These are phyloP conservation scores for Paralichthys olivaceus DNA, from an alignment of 2,113 vertebrate species.

Conservation along the genomic window DNA sequence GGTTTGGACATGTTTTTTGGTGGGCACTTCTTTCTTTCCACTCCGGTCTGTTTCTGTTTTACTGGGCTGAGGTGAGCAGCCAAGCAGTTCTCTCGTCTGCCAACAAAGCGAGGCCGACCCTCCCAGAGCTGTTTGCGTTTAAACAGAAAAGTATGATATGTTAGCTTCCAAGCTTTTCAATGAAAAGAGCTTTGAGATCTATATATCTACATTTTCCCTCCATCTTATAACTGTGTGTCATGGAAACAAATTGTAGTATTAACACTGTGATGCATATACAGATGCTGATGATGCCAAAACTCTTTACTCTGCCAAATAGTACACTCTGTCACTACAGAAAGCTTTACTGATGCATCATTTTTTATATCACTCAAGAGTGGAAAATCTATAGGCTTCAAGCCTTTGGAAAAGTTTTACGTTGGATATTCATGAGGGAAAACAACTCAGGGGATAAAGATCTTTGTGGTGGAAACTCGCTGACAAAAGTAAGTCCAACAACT, in stretches of 20 bases:
- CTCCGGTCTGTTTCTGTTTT: slow-evolving; percentile 77
- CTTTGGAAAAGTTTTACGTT: slow-evolving; percentile 13
- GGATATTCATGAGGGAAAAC: background rate
- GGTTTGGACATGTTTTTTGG: slow-evolving; percentile 50
- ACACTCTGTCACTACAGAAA: background rate
- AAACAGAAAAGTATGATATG: slow-evolving; percentile 38
- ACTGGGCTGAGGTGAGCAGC: slow-evolving; percentile 57
- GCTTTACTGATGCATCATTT: slow-evolving; percentile 7
- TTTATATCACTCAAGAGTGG: slow-evolving; percentile 5
- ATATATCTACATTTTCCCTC: slow-evolving; percentile 41
- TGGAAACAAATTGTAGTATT: slow-evolving; percentile 9
- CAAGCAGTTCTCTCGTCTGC: slow-evolving; percentile 62
- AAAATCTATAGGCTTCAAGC: slow-evolving; percentile 24
- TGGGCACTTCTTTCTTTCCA: slow-evolving; percentile 59
- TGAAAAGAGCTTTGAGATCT: slow-evolving; percentile 42
- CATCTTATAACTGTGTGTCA: slow-evolving; percentile 7
- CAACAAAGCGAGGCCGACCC: slow-evolving; percentile 54
- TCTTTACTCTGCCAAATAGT: slow-evolving; percentile 2
- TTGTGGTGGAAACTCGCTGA: background rate
- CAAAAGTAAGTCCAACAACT: background rate
- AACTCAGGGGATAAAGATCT: background rate
- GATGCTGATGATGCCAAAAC: slow-evolving; percentile 7
- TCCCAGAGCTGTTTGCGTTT: slow-evolving; percentile 54
- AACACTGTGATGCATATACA: slow-evolving; percentile 23
- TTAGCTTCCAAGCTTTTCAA: slow-evolving; percentile 54